Evolutionary conservation across 2,113 vertebrate genomes (phyloP).

Genomic region (Nycticebus coucang): DNA sequence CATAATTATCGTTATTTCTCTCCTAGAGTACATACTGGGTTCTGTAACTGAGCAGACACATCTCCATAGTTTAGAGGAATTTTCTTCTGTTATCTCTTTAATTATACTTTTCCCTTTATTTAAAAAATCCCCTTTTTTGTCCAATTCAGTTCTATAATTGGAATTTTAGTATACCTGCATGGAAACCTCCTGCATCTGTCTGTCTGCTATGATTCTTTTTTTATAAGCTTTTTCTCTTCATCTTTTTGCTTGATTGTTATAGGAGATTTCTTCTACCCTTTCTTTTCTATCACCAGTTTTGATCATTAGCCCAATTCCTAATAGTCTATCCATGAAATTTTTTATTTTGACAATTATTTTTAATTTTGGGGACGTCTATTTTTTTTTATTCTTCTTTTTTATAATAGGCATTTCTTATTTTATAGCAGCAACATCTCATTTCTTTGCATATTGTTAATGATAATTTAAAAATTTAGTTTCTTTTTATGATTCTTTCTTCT

Average conservation of each 20-base stretch:
- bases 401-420: neutral
- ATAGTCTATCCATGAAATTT: neutral
- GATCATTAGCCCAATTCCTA: neutral
- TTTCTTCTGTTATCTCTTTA: neutral
- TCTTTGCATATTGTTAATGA: neutral
- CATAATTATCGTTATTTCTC: neutral
- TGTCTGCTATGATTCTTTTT: neutral
- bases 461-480: neutral
- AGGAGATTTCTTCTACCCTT: neutral
- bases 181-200: neutral
- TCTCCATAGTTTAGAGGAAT: neutral
- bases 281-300: neutral
- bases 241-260: neutral
- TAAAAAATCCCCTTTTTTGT: neutral
- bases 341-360: conserved; percentile 4
- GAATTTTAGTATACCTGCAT: neutral
- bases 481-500: neutral
- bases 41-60: neutral
- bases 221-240: neutral
- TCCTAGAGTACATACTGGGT: neutral
- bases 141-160: neutral
- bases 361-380: neutral
- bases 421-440: neutral
- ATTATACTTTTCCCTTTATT: neutral
- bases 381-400: neutral